These are phyloP conservation scores for Saimiri boliviensis DNA, from an alignment of 2,113 vertebrate species.

Conservation along the genomic window DNA sequence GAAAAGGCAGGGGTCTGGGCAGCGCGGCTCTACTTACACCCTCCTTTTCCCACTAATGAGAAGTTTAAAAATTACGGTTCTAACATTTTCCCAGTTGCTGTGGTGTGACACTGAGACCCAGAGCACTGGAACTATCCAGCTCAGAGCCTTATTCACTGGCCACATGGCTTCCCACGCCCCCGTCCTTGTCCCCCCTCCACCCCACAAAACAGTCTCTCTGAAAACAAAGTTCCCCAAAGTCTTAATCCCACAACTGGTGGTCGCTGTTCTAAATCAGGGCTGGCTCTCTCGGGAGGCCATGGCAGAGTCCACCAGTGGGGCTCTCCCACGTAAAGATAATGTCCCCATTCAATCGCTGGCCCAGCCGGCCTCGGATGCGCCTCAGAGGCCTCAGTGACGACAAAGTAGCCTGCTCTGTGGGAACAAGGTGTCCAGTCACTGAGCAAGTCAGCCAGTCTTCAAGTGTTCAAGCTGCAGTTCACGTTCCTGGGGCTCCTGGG, in stretches of 20 bases:
- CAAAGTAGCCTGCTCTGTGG: not conserved
- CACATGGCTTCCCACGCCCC: not conserved
- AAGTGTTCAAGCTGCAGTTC: not conserved
- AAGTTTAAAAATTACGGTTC: not conserved
- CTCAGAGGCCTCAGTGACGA: not conserved
- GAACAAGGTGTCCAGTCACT: not conserved
- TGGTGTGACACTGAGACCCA: not conserved
- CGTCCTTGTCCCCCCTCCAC: not conserved
- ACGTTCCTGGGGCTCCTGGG: not conserved
- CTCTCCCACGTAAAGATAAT: not conserved
- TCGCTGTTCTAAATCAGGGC: not conserved
- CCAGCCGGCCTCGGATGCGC: not conserved
- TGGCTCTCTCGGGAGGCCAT: not conserved
- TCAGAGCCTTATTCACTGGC: not conserved
- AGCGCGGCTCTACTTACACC: not conserved
- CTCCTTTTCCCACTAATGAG: not conserved
- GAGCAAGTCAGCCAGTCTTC: not conserved
- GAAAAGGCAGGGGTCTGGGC: not conserved
- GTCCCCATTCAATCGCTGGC: rapidly evolving
- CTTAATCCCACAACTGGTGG: not conserved
- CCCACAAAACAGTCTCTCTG: not conserved
- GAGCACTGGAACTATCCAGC: not conserved
- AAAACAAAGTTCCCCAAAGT: not conserved
- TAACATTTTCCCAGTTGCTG: not conserved
- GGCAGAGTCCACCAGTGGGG: not conserved